Base-by-base conservation (phyloP, 2,113 vertebrate genomes). In the Mesitornis unicolor region DNA sequence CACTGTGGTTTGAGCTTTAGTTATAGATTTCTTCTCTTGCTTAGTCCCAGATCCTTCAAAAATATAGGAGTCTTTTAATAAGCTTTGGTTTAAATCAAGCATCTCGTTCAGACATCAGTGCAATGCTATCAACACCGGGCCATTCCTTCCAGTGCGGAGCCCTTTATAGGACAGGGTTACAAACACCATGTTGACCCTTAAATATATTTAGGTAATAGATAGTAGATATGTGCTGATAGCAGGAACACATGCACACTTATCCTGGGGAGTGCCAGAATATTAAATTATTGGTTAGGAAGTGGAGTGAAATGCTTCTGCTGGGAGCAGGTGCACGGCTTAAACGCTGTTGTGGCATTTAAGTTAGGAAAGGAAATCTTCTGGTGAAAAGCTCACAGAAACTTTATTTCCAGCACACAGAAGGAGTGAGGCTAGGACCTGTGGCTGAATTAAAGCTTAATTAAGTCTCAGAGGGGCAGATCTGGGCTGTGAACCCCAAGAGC, bases 311-410 rank as follows among this genome's bases (percentile, higher is more conserved):
- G 75, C 36, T 69, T 73, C 86, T 86, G 71, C 80, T 89, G 87
- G 89, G 63, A 89, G 36, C 73, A 89, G 91, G 76, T 95, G 89
- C 87, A 60, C 60, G 50, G 69, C 73, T 83, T 80, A 65, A 92
- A 86, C 74, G 76, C 50, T 42, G 1, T 81, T 1, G 0, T 36
- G 80, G 42, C 68, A 89, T 80, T 92, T 69, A 50, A 60, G 47
- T n/a, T 78, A 69, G 45, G 54, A 90, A 77, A 91, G 50, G 60
- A 90, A 90, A 83, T 60, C 51, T 86, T 65, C 40, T 64, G 31
- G 40, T 38, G 38, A 73, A 68, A 38, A 60, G 57, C 42, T 83
- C 47, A 42, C 24, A 82, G 88, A 24, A 22, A 56, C 47, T 63
- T 67, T 33, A 64, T 80, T 92, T 56, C 43, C 67, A 88, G 75